Conservation (phyloP, 2,113 vertebrate species). For the Tragelaphus scriptus region DNA sequence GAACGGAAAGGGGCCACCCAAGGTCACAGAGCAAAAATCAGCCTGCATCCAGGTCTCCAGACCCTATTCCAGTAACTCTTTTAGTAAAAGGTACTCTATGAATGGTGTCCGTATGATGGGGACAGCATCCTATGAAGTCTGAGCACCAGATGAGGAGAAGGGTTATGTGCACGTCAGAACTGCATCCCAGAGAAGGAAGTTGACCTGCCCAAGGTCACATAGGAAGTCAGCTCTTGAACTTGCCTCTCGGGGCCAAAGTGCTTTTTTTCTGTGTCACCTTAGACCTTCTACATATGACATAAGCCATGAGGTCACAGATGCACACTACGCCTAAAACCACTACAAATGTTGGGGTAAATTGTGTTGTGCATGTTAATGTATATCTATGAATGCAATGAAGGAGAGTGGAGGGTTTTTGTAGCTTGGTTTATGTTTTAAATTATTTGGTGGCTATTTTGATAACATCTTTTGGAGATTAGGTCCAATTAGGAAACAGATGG, state of each 20-base stretch:
- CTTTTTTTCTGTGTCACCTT: neutral
- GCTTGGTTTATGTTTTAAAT: neutral
- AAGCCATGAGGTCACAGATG: neutral
- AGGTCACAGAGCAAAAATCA: neutral
- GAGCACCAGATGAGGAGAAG: neutral
- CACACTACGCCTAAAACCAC: neutral
- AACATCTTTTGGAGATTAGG: constrained; percentile 82
- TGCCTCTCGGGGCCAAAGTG: rapidly evolving
- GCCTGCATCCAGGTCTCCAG: neutral
- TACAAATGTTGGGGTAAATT: neutral
- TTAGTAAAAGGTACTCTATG: neutral
- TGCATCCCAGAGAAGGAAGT: neutral
- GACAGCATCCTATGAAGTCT: neutral
- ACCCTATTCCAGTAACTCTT: neutral
- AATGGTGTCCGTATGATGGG: neutral
- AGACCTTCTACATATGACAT: neutral
- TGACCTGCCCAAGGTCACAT: neutral
- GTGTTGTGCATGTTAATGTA: neutral
- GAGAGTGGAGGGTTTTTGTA: neutral
- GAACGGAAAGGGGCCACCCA: neutral
- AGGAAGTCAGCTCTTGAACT: neutral
- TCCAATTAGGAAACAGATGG: constrained; percentile 85
- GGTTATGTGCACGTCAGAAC: neutral
- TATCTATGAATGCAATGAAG: neutral
- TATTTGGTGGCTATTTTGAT: constrained; percentile 76